phyloP scores from a whole-genome alignment of 1,140 invertebrate species.

The Hycleus phaleratus region DNA sequence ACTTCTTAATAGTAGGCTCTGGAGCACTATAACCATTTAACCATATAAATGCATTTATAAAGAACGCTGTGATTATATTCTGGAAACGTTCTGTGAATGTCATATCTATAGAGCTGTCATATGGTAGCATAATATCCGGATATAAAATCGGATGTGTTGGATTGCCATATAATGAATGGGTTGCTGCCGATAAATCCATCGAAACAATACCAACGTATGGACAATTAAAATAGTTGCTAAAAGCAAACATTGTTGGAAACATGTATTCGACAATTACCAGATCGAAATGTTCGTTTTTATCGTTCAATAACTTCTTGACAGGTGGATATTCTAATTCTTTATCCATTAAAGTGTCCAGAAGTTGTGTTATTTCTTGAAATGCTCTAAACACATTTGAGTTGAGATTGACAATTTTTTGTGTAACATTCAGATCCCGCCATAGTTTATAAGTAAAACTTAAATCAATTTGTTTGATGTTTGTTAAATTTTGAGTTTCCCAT shows the following conservation, averaged over 20 bases:
- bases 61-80: conserved; percentile 21
- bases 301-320: too few relatives aligned
- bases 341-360: conserved; percentile 3
- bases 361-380: not conserved
- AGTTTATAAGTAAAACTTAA: conserved; percentile 8
- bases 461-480: conserved; percentile 18
- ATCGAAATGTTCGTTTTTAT: too few relatives aligned
- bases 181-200: conserved; percentile 18
- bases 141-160: conserved; percentile 33
- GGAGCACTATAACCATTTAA: too few relatives aligned
- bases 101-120: conserved; percentile 4
- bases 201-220: conserved; percentile 34
- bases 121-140: conserved; percentile 26
- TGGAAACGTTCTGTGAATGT: conserved; percentile 33
- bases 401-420: not conserved
- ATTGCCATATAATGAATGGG: conserved; percentile 31
- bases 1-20: conserved; percentile 14
- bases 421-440: conserved; percentile 3
- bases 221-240: conserved; percentile 34
- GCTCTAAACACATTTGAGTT: not conserved
- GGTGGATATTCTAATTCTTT: conserved; percentile 13
- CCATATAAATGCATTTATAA: not conserved
- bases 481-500: conserved; percentile 21
- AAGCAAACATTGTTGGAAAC: conserved; percentile 24
- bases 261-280: conserved; percentile 29